These are phyloP conservation scores for Cydia fagiglandana DNA, from an alignment of 1,140 invertebrate species.

Conservation along the genomic window DNA sequence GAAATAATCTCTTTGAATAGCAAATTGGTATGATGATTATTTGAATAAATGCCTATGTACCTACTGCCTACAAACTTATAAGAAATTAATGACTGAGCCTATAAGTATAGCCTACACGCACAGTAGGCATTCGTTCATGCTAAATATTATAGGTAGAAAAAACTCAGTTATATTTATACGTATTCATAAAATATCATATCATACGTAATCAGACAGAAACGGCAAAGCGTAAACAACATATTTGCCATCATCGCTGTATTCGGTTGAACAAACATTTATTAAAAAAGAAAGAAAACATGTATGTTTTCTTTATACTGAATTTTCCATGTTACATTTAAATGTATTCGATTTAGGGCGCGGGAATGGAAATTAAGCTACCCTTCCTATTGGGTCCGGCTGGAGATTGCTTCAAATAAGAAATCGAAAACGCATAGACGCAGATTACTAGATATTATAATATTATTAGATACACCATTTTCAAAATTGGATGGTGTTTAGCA, in stretches of 20 bases:
- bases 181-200: too few species aligned
- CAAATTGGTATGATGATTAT: too few species aligned
- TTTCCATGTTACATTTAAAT: slow-evolving; percentile 23
- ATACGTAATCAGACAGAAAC: not conserved
- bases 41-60: too few species aligned
- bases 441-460: not conserved
- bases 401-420: slow-evolving; percentile 43
- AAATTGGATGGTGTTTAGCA: too few species aligned
- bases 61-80: too few species aligned
- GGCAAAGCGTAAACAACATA: not conserved
- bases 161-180: not conserved
- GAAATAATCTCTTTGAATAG: too few species aligned
- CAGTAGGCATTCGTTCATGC: not conserved
- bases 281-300: slow-evolving; percentile 10
- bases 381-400: slow-evolving; percentile 35
- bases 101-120: too few species aligned
- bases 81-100: too few species aligned
- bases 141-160: not conserved
- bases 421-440: slow-evolving; percentile 41
- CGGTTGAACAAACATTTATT: not conserved
- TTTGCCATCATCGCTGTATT: slow-evolving; percentile 4
- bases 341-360: slow-evolving; percentile 32
- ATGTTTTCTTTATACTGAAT: slow-evolving; percentile 2
- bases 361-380: slow-evolving; percentile 47
- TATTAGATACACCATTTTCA: not conserved